Conservation (phyloP, 2,888 invertebrate genomes). For the Hermodice carunculata region DNA sequence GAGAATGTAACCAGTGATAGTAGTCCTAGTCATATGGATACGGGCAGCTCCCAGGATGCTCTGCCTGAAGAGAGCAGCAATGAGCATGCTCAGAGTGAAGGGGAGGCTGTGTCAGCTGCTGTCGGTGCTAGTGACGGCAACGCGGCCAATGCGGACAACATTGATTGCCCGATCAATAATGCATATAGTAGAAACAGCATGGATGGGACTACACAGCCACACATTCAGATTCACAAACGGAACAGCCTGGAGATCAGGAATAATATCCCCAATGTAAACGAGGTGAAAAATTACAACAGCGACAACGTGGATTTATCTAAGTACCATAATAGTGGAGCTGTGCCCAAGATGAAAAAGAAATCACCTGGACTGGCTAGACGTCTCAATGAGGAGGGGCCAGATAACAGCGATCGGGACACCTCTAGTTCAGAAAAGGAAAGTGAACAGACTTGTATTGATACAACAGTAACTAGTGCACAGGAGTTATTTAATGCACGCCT, state of each 20-base stretch:
- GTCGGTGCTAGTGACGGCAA: too few species aligned
- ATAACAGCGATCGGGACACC: conserved; percentile 48
- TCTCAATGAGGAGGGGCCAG: conserved; percentile 44
- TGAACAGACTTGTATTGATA: conserved; percentile 25
- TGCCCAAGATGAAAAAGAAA: conserved; percentile 63
- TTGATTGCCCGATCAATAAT: too few species aligned
- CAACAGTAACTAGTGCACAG: conserved; percentile 27
- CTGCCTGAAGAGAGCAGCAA: too few species aligned
- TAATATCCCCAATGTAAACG: conserved; percentile 62
- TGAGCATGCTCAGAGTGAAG: too few species aligned
- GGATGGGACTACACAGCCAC: neutral
- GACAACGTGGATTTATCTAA: conserved; percentile 43
- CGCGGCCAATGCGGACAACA: too few species aligned
- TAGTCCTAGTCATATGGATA: too few species aligned
- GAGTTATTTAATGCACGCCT: conserved; percentile 7
- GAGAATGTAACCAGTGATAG: too few species aligned
- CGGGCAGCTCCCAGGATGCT: too few species aligned
- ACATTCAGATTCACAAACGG: conserved; percentile 42
- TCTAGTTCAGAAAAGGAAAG: conserved; percentile 54
- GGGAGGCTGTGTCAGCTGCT: too few species aligned
- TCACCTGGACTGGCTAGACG: conserved; percentile 67
- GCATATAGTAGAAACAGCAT: too few species aligned
- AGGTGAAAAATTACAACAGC: conserved; percentile 61
- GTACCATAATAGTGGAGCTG: conserved; percentile 53
- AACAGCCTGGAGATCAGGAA: conserved; percentile 66